These are phyloP conservation scores for Rutilus rutilus DNA, from an alignment of 2,113 vertebrate species.

Conservation along the genomic window DNA sequence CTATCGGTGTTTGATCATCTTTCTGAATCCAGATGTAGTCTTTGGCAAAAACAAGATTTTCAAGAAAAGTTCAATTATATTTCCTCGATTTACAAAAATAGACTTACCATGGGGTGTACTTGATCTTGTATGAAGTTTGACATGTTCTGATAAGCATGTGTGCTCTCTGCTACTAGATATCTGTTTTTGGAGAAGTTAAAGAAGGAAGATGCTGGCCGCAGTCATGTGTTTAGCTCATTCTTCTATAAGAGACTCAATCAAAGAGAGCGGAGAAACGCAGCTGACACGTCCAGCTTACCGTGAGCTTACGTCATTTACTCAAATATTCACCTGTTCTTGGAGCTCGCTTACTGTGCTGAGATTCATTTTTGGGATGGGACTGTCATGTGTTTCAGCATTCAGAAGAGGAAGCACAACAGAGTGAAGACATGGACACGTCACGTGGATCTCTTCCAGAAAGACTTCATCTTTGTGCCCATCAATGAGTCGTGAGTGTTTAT, in stretches of 20 bases:
- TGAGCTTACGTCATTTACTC: constrained; percentile 72
- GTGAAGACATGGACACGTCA: constrained; percentile 98
- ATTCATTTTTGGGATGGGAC: background rate
- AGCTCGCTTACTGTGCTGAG: background rate
- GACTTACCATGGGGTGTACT: no score
- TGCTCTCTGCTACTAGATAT: constrained; percentile 75
- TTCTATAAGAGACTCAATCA: constrained; percentile 99
- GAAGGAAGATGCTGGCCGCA: constrained; percentile 90
- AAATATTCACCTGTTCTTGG: background rate
- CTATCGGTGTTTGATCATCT: no score
- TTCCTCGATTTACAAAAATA: no score
- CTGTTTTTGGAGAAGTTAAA: constrained; percentile 94
- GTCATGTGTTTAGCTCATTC: constrained; percentile 98
- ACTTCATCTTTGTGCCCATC: constrained; percentile 98
- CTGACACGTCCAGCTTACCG: constrained; percentile 88
- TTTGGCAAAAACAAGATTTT: no score
- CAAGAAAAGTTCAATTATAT: no score
- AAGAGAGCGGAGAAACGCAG: constrained; percentile 84
- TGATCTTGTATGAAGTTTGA: background rate
- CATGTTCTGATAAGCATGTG: background rate
- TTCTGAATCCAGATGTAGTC: no score
- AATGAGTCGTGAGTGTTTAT: constrained; percentile 92
- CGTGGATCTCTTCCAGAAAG: constrained; percentile 97
- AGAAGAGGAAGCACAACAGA: constrained; percentile 91
- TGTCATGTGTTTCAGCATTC: constrained; percentile 78